Percentiles rank a stretch among this genome's conserved stretches.
Conservation (phyloP, 2,888 invertebrate species). For the Chrysomela aeneicollis region DNA sequence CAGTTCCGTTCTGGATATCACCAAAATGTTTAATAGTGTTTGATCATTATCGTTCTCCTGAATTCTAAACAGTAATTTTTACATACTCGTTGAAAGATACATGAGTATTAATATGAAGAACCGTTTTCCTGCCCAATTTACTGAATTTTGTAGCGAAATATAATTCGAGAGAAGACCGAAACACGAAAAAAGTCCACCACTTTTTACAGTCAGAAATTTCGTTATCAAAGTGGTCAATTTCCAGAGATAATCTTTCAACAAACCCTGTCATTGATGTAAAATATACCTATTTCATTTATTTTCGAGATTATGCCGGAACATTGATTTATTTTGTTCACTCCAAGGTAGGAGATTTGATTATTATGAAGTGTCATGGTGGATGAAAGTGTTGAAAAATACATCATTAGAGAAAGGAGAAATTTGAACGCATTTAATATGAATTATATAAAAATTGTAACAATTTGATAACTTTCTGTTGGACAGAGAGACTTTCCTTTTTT, state of each 20-base stretch:
- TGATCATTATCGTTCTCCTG: neutral
- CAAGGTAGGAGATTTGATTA: too few species aligned
- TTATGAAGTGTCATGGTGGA: too few species aligned
- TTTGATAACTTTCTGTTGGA: neutral
- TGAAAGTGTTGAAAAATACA: neutral
- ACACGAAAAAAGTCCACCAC: too few species aligned
- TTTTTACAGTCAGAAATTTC: too few species aligned
- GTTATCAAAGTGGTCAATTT: too few species aligned
- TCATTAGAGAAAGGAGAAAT: neutral
- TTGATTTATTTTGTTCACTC: too few species aligned
- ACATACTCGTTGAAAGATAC: neutral
- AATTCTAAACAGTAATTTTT: neutral
- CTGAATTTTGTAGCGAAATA: too few species aligned
- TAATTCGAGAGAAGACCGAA: too few species aligned
- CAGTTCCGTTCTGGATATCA: neutral
- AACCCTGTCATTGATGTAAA: too few species aligned
- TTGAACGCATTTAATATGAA: neutral
- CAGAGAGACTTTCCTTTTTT: slow-evolving; percentile 1
- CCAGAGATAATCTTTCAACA: too few species aligned
- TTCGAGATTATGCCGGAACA: too few species aligned
- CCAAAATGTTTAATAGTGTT: slow-evolving; percentile 3
- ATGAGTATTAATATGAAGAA: neutral
- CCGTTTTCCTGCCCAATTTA: neutral
- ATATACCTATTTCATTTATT: too few species aligned
- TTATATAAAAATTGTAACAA: neutral